A percentile compares a stretch with the other conserved stretches of the same genome.
phyloP scores from a whole-genome alignment of 2,888 invertebrate genomes.

The Gari tellinella region DNA sequence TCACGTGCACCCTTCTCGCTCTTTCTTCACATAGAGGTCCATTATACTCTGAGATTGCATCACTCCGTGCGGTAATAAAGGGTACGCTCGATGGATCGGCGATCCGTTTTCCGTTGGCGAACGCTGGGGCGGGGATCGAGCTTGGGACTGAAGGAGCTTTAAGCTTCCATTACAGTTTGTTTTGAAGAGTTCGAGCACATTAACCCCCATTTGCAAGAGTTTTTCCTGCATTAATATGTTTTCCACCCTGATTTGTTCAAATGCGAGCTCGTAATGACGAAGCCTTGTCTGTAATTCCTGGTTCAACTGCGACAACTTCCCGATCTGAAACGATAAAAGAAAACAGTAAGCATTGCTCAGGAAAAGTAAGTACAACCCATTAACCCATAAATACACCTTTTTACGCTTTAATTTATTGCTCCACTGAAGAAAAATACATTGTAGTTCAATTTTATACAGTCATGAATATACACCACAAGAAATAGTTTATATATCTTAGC shows the following conservation, averaged over 20 bases:
- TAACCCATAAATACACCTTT: too few relatives aligned
- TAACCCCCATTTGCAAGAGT: slow-evolving; percentile 66
- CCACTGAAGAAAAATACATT: too few relatives aligned
- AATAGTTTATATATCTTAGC: too few relatives aligned
- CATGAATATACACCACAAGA: too few relatives aligned
- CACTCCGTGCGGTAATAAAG: slow-evolving; percentile 25
- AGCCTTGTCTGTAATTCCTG: slow-evolving; percentile 68
- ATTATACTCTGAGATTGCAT: slow-evolving; percentile 24
- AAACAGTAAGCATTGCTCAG: neutral
- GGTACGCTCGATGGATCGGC: slow-evolving; percentile 33
- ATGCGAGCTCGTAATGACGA: slow-evolving; percentile 72
- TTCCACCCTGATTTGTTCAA: slow-evolving; percentile 71
- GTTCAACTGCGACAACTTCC: slow-evolving; percentile 65
- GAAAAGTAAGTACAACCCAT: too few relatives aligned
- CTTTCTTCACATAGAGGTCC: slow-evolving; percentile 53
- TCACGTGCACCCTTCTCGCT: slow-evolving; percentile 48
- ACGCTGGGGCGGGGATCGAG: slow-evolving; percentile 52
- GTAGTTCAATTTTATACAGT: too few relatives aligned
- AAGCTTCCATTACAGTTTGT: slow-evolving; percentile 55
- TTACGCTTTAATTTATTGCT: too few relatives aligned
- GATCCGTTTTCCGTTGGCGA: slow-evolving; percentile 45
- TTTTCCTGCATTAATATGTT: slow-evolving; percentile 72
- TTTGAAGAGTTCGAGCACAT: slow-evolving; percentile 66
- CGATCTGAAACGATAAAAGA: slow-evolving; percentile 55
- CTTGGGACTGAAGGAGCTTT: slow-evolving; percentile 42